These are phyloP conservation scores for Bettongia penicillata DNA, from an alignment of 2,113 vertebrate genomes.

Conservation along the genomic window DNA sequence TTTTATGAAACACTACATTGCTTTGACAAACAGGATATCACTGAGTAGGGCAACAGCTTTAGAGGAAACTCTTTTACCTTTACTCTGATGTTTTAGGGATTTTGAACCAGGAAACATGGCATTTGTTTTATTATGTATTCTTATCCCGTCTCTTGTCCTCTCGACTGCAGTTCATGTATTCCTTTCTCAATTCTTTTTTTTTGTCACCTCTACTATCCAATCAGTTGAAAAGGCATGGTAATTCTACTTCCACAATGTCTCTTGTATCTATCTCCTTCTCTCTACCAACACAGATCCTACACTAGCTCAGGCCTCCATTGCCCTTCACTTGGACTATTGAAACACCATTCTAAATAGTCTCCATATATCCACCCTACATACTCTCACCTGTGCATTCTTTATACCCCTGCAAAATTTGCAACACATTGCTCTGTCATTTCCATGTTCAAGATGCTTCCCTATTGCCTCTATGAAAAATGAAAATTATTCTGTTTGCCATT, in stretches of 20 bases:
- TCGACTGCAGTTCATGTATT: neutral
- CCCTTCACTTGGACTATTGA: neutral
- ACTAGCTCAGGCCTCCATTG: neutral
- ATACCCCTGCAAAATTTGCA: neutral
- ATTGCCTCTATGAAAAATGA: neutral
- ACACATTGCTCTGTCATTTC: neutral
- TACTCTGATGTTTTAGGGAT: neutral
- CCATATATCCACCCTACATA: neutral
- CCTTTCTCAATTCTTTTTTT: neutral
- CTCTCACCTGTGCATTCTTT: neutral
- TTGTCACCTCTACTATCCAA: neutral
- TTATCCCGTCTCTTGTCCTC: neutral
- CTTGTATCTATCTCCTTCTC: neutral
- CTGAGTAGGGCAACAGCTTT: neutral
- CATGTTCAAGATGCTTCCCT: neutral
- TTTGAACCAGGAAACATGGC: neutral
- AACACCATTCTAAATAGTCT: neutral
- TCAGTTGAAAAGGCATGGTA: neutral
- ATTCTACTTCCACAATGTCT: neutral
- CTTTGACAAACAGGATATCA: neutral
- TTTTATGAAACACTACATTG: constrained; percentile 25
- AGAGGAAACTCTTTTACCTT: neutral
- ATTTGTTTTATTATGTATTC: neutral
- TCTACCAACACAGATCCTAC: neutral
- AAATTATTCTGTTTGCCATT: neutral